phyloP scores from a whole-genome alignment of 2,113 vertebrate genomes.

The Ranitomeya imitator region DNA sequence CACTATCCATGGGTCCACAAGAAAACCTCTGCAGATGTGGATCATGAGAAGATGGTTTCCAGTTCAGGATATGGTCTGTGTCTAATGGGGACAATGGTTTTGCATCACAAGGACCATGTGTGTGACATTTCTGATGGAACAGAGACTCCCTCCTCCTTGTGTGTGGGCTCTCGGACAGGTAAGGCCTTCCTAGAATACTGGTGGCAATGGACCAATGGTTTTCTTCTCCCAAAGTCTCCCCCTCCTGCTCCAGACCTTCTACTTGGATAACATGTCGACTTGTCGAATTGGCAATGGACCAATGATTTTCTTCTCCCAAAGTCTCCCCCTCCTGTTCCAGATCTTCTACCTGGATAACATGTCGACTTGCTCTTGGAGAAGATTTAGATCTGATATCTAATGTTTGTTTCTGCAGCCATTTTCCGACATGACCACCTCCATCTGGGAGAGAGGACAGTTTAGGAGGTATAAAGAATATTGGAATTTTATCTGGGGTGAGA shows the following conservation, averaged over 20 bases:
- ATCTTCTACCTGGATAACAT: slow-evolving; percentile 86
- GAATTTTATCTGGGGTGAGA: slow-evolving; percentile 74
- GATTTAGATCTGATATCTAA: slow-evolving; percentile 49
- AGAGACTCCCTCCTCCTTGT: slow-evolving; percentile 71
- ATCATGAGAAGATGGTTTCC: slow-evolving; percentile 60
- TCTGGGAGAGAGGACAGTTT: slow-evolving; percentile 50
- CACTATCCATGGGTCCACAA: slow-evolving; percentile 58
- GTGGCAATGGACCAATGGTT: slow-evolving; percentile 79
- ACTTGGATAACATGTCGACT: slow-evolving; percentile 81
- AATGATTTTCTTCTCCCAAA: slow-evolving; percentile 79
- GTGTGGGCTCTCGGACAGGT: slow-evolving; percentile 76
- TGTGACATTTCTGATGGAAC: slow-evolving; percentile 64
- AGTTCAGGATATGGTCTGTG: background rate
- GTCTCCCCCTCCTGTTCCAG: slow-evolving; percentile 82
- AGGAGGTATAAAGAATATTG: slow-evolving; percentile 75
- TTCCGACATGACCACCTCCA: slow-evolving; percentile 17
- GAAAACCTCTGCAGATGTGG: slow-evolving; percentile 38
- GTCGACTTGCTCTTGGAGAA: slow-evolving; percentile 58
- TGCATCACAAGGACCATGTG: slow-evolving; percentile 63
- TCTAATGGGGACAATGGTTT: background rate
- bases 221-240: slow-evolving; percentile 81
- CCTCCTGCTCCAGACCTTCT: slow-evolving; percentile 82
- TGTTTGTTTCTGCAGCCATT: slow-evolving; percentile 44
- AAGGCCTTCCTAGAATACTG: slow-evolving; percentile 84
- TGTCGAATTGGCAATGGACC: slow-evolving; percentile 70